These are phyloP conservation scores for Pseudochirops corinnae DNA, from an alignment of 2,797 vertebrate genomes.

Conservation along the genomic window DNA sequence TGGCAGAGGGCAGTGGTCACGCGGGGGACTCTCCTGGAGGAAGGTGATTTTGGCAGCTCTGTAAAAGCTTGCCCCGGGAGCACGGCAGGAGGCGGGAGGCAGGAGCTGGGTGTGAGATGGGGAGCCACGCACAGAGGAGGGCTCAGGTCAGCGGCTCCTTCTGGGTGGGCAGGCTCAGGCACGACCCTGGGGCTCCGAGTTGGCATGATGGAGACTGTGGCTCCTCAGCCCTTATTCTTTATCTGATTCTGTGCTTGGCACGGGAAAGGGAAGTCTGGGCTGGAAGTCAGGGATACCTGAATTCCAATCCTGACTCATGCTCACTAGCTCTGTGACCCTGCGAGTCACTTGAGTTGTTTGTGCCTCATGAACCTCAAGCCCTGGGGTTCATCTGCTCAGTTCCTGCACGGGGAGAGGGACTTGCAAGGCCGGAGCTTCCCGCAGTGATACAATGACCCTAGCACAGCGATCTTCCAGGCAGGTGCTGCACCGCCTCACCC, in stretches of 20 bases:
- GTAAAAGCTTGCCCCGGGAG: not conserved
- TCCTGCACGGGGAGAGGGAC: not conserved
- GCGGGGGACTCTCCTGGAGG: too few relatives aligned
- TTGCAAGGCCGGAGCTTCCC: not conserved
- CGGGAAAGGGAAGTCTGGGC: too few relatives aligned
- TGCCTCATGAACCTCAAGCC: not conserved
- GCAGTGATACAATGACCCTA: too few relatives aligned
- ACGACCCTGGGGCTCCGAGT: not conserved
- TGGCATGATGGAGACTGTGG: not conserved
- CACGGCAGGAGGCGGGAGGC: not conserved
- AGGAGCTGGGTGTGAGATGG: not conserved
- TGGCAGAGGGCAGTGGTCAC: not conserved
- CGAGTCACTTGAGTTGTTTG: not conserved
- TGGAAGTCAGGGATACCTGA: not conserved
- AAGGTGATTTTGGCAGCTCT: not conserved
- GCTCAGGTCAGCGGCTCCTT: too few relatives aligned
- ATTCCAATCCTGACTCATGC: not conserved
- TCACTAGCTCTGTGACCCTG: too few relatives aligned
- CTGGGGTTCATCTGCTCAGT: not conserved
- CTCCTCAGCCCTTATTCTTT: too few relatives aligned
- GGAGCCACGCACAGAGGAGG: too few relatives aligned
- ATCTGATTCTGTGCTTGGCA: not conserved
- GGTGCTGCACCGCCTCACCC: accelerated
- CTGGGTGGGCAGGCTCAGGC: not conserved
- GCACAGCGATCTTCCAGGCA: not conserved